Evolutionary conservation across 2,888 invertebrate genomes (phyloP).

Genomic region (Trachelus iudaicus): DNA sequence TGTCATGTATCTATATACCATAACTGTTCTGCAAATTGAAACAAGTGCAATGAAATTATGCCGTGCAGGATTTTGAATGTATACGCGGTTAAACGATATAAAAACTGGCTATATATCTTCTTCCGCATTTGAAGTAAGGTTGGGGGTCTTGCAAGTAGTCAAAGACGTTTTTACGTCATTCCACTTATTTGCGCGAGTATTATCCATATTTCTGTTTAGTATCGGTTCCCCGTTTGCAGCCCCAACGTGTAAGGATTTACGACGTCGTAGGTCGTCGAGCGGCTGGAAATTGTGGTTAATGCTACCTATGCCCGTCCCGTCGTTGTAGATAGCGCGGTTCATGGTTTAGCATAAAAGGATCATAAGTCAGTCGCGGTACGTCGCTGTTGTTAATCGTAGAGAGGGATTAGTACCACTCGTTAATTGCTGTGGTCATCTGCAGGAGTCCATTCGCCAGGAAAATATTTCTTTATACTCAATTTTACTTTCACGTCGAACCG

Average conservation of each 20-base stretch:
- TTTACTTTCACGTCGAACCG: background rate
- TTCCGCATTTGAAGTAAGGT: background rate
- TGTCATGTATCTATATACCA: background rate
- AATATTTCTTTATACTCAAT: background rate
- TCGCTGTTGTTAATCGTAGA: background rate
- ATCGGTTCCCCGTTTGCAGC: conserved; percentile 30
- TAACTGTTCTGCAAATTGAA: background rate
- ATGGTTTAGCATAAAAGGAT: conserved; percentile 5
- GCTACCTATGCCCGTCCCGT: conserved; percentile 1
- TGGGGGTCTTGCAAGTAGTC: background rate
- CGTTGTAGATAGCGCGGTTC: conserved; percentile 2
- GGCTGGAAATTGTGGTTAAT: conserved; percentile 34
- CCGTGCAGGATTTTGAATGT: background rate
- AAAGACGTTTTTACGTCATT: conserved; percentile 8
- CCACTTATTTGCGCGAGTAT: conserved; percentile 21
- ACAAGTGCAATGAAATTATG: background rate
- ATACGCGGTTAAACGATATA: background rate
- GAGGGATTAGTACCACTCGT: background rate
- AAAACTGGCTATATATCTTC: background rate
- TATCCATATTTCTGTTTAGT: conserved; percentile 33
- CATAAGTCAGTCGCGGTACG: background rate
- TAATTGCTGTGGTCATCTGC: background rate
- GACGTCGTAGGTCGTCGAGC: conserved; percentile 45
- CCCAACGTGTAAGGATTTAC: conserved; percentile 39
- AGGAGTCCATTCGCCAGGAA: background rate